Percentiles rank a stretch among this genome's conserved stretches.
These are phyloP conservation scores for Thomomys bottae DNA, from an alignment of 2,113 vertebrate species.

Conservation along the genomic window DNA sequence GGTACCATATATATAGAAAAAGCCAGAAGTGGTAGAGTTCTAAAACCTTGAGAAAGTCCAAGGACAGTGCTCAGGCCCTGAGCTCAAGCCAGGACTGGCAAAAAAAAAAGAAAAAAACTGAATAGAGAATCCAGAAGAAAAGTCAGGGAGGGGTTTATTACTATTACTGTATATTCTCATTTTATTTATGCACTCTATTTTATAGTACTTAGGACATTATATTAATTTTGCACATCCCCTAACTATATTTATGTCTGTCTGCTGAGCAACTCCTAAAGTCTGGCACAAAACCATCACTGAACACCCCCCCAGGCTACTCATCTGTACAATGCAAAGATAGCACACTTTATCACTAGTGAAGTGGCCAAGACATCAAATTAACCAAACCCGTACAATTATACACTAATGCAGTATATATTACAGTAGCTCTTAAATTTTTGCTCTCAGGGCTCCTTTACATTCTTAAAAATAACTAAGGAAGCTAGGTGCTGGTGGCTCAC, in stretches of 20 bases:
- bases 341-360: slow-evolving; percentile 12
- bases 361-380: not conserved
- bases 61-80: no score
- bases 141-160: not conserved
- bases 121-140: not conserved
- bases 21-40: no score
- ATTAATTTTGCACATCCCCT: not conserved
- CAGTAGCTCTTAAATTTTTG: not conserved
- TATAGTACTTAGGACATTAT: not conserved
- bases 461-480: slow-evolving; percentile 7
- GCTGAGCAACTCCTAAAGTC: not conserved
- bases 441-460: not conserved
- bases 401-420: not conserved
- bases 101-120: not conserved
- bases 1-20: no score
- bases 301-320: not conserved
- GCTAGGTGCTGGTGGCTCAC: no score
- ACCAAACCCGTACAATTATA: not conserved
- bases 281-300: not conserved
- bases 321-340: not conserved
- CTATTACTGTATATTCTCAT: not conserved
- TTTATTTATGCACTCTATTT: not conserved
- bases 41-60: no score
- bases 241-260: not conserved
- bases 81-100: no score